Conservation (phyloP, 2,797 vertebrate species). For the Tapirus indicus region DNA sequence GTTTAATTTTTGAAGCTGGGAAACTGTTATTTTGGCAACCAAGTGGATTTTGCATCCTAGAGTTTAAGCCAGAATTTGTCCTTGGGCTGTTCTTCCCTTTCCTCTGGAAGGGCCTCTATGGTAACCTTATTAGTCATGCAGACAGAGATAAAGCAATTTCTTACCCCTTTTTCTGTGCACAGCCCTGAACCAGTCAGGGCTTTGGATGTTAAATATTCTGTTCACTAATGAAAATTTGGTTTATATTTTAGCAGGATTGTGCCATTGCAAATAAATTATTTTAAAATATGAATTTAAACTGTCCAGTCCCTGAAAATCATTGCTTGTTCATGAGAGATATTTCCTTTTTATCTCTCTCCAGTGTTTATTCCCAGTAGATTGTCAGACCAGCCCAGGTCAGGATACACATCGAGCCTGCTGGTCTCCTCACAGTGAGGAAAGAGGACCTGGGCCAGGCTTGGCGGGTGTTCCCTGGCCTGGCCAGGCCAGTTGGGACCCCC, state of each 20-base stretch:
- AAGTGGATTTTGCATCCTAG: slow-evolving; percentile 15
- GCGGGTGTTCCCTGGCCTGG: not conserved
- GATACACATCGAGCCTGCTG: not conserved
- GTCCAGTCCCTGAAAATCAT: slow-evolving; percentile 51
- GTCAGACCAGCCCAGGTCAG: not conserved
- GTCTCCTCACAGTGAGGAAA: not conserved
- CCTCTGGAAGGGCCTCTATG: not conserved
- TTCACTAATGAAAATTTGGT: slow-evolving; percentile 59
- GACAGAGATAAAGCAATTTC: slow-evolving; percentile 62
- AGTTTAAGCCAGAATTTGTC: slow-evolving; percentile 43
- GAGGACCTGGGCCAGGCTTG: not conserved
- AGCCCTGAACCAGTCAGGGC: not conserved
- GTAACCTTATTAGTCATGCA: slow-evolving; percentile 70
- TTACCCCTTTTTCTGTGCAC: not conserved
- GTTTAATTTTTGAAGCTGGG: slow-evolving; percentile 52
- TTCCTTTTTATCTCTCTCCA: not conserved
- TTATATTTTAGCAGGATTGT: slow-evolving; percentile 57
- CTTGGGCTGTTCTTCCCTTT: not conserved
- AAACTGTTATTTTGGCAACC: slow-evolving; percentile 49
- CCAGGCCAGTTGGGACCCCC: not conserved
- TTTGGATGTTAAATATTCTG: slow-evolving; percentile 61
- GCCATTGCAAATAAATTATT: slow-evolving; percentile 62
- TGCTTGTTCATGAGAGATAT: not conserved
- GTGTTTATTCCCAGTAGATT: not conserved
- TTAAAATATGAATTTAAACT: slow-evolving; percentile 69